Base-by-base conservation (phyloP, 2,113 vertebrate species). In the Chrysemys picta region DNA sequence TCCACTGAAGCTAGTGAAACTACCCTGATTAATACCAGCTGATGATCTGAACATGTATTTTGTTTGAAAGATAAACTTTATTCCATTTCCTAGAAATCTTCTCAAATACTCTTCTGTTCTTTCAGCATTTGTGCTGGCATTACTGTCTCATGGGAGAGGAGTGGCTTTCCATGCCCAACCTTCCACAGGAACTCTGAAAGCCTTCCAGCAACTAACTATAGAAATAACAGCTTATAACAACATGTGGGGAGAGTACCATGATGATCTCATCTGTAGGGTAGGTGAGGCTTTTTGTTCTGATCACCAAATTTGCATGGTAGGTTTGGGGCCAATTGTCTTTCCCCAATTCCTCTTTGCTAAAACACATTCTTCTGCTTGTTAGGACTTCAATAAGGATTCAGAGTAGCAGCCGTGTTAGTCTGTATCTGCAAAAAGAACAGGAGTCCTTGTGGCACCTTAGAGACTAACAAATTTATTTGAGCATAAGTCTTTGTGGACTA, bases 231-330 rank as follows among this genome's bases (percentile, higher is more conserved):
- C 98, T 88, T 99, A 98, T 90, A 98, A 98, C 35, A 98, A 99
- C 96, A 99, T 99, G 99, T 99, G 99, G 99, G 99, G 99, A 54
- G 98, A 99, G 80, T 99, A 99, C 97, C 94, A 76, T 54, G 99
- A 99, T 93, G 85, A 88, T 10, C 99, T 99, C 72, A 31, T 99
- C 91, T 99, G 99, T 94, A 97, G 95, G 98, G 99, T 99, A 98
- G 45, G 98, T 84, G 88, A 53, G 65, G 38, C 49, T 93, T 87
- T 52, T 0, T 0, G 6, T 85, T 94, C 92, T 27, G 49, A 88
- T 45, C 16, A 56, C 54, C 78, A 49, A 25, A 35, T 79, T 35
- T 38, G 72, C 54, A 1, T 56, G 62, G 91, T 80, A 94, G 65
- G 42, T 78, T 72, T 89, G 79, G 52, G 53, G 81, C 17, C 29